phyloP scores from a whole-genome alignment of 2,113 vertebrate genomes.

The Hemiprocne comata region DNA sequence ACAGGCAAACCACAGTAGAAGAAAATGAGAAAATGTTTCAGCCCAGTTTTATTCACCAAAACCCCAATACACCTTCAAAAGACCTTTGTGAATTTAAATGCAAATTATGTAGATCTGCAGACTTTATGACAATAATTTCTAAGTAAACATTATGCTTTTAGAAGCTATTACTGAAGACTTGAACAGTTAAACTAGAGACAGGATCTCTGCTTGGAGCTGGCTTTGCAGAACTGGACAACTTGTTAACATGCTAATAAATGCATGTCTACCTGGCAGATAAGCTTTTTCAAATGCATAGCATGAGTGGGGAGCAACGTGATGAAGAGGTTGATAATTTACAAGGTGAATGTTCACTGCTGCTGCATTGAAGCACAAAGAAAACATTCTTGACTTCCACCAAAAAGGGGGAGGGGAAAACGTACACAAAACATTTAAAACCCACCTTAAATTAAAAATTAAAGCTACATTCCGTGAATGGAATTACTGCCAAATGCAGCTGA shows the following conservation, averaged over 20 bases:
- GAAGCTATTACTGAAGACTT: not conserved
- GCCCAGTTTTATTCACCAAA: not conserved
- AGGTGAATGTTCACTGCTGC: not conserved
- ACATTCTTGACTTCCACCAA: not conserved
- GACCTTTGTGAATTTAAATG: not conserved
- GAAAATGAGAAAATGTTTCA: not conserved
- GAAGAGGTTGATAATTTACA: not conserved
- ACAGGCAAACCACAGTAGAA: not conserved
- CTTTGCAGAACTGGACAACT: not conserved
- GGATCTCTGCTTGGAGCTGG: not conserved
- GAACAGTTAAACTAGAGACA: not conserved
- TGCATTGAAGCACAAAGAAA: not conserved
- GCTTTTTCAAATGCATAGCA: constrained; percentile 6
- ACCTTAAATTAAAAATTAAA: not conserved
- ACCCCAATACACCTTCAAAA: not conserved
- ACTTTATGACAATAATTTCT: not conserved
- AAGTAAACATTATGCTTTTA: not conserved
- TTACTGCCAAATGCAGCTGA: not conserved
- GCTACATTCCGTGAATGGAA: not conserved
- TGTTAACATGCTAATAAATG: constrained; percentile 43
- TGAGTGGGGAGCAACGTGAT: not conserved
- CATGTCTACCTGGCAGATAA: not conserved
- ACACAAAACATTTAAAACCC: not conserved
- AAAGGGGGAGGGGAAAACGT: not conserved
- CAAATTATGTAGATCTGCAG: not conserved